Base-by-base conservation (phyloP, 2,888 invertebrate genomes). In the Monochamus alternatus region DNA sequence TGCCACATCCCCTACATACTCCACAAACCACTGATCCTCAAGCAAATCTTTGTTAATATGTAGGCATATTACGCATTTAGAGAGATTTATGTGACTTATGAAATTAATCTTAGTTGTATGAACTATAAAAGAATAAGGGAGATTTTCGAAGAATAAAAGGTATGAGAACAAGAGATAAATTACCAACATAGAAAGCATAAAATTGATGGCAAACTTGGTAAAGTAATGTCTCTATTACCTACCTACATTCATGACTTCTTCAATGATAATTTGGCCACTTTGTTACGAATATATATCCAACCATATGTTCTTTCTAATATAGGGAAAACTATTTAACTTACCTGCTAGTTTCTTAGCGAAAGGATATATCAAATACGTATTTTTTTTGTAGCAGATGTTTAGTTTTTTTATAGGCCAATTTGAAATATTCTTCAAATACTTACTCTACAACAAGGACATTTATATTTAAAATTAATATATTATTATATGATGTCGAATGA, bases 11-110 rank as follows among this genome's bases (percentile, higher is more conserved):
- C 82, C 76, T 79, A 82, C 82, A 80, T 81, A 82, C 85, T 83
- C 82, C 80, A 83, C 84, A 86, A 85, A 86, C 86, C 87, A 83
- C 85, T 83, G 85, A 85, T 84, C 85, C 84, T 83, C 81, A 75
- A 81, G 83, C 84, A 84, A 86, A 87, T 86, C 86, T 86, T 84
- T 85, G 85, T 86, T 87, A 87, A 86, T 87, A 86, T 85, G 85
- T 85, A 80, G 22, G 22, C 22, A n/a, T 85, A 84, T 85, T 84
- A 84, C 84, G 82, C 83, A 78, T 81, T 84, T 82, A 79, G 74
- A 77, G 81, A 86, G 87, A 87, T 87, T 86, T 86, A 87, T 86
- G 81, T 81, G 85, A 84, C 83, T 83, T 73, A 75, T 73, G 80
- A 81, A 83, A 83, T 83, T 83, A 83, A 83, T 83, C 82, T 83